Conservation (phyloP, 2,797 vertebrate genomes). For the Cyclopterus lumpus region DNA sequence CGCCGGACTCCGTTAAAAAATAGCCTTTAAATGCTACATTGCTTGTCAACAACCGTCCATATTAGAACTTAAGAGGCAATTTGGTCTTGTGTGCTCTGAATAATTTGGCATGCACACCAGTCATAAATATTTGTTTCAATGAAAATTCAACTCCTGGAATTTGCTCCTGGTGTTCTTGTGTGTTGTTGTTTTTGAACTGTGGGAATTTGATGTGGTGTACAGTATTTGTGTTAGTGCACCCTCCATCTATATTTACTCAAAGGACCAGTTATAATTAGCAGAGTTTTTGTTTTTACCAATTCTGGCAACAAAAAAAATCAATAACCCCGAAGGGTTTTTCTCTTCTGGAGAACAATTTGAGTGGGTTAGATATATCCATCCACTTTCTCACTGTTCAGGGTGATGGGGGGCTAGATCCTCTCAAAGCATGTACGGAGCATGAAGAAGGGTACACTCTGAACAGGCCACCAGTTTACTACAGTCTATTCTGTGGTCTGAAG, state of each 20-base stretch:
- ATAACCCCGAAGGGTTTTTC: not conserved
- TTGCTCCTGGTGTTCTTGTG: not conserved
- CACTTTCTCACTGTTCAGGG: slow-evolving; percentile 10
- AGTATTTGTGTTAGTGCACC: not conserved
- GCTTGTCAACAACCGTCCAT: not conserved
- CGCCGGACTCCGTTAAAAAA: not conserved
- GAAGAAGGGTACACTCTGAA: slow-evolving; percentile 1
- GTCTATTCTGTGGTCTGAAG: slow-evolving; percentile 18
- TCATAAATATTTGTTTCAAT: not conserved
- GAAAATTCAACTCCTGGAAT: not conserved
- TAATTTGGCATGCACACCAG: not conserved
- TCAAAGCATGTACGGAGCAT: slow-evolving; percentile 7
- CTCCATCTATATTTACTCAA: not conserved
- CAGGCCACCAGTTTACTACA: slow-evolving; percentile 14
- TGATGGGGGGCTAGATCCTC: not conserved
- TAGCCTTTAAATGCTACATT: not conserved
- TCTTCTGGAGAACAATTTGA: not conserved
- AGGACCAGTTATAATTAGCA: not conserved
- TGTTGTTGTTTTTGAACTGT: not conserved
- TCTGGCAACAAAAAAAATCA: not conserved
- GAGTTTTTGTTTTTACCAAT: slow-evolving; percentile 1
- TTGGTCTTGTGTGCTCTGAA: not conserved
- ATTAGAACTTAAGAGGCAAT: not conserved
- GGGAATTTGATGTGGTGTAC: not conserved
- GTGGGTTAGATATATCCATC: not conserved